phyloP scores from a whole-genome alignment of 2,888 invertebrate genomes.

The Heliothis peltigera region DNA sequence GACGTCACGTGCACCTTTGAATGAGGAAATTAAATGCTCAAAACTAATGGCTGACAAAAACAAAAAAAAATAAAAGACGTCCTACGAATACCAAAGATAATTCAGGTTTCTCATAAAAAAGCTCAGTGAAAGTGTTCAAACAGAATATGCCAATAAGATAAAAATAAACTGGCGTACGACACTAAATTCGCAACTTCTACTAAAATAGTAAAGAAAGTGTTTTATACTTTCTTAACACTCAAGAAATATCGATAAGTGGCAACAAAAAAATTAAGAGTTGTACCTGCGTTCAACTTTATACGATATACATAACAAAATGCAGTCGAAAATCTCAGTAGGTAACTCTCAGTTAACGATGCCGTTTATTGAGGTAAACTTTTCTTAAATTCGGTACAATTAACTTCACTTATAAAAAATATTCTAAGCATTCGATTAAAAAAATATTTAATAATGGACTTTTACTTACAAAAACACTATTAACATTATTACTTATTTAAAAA shows the following conservation, averaged over 20 bases:
- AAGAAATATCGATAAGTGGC: constrained; percentile 14
- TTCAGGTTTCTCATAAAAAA: constrained; percentile 35
- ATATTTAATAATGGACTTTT: constrained; percentile 29
- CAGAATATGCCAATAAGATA: constrained; percentile 39
- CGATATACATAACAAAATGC: no score
- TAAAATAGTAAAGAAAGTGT: constrained; percentile 48
- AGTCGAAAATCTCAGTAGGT: no score
- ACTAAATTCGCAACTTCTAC: constrained; percentile 7
- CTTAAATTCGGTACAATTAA: no score
- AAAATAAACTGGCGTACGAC: constrained; percentile 34
- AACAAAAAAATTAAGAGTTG: neutral
- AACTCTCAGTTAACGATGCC: no score
- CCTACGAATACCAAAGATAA: constrained; percentile 11
- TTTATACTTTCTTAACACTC: constrained; percentile 49
- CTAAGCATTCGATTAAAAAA: constrained; percentile 18
- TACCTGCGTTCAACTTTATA: no score
- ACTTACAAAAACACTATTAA: no score
- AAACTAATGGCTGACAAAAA: neutral
- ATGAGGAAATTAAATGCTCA: no score
- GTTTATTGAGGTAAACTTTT: no score
- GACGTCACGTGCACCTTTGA: no score
- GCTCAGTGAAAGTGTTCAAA: constrained; percentile 54
- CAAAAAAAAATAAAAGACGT: neutral
- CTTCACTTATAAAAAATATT: constrained; percentile 11
- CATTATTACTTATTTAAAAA: neutral